Percentiles rank a stretch among this genome's conserved stretches.
Evolutionary conservation across 2,888 invertebrate genomes (phyloP).

Genomic region (Marronus borbonicus): DNA sequence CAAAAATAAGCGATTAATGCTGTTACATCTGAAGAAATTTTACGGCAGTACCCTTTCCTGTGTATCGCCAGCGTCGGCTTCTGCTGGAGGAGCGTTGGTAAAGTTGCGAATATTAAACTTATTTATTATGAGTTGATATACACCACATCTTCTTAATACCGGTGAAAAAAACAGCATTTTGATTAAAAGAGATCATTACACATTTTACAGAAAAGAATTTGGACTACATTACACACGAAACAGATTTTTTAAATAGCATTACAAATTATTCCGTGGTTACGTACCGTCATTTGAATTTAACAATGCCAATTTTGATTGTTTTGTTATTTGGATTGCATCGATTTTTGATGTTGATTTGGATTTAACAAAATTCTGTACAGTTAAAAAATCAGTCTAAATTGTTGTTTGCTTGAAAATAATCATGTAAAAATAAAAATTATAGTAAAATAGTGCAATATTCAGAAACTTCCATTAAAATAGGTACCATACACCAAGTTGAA

Average conservation of each 20-base stretch:
- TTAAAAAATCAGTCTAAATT: no score
- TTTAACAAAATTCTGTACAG: no score
- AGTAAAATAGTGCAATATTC: no score
- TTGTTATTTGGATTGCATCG: not conserved
- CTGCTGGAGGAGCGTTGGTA: slow-evolving; percentile 34
- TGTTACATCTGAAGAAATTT: not conserved
- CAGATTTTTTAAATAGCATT: slow-evolving; percentile 52
- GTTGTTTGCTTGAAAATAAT: no score
- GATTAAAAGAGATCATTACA: slow-evolving; percentile 55
- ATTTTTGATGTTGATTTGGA: not conserved
- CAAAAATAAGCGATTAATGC: slow-evolving; percentile 44
- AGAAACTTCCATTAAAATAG: no score
- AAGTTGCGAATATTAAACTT: slow-evolving; percentile 35
- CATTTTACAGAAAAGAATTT: slow-evolving; percentile 61
- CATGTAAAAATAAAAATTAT: no score
- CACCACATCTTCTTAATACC: slow-evolving; percentile 53
- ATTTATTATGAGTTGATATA: slow-evolving; percentile 16
- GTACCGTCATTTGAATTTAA: slow-evolving; percentile 54
- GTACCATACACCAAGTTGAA: no score
- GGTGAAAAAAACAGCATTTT: slow-evolving; percentile 56
- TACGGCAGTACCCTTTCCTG: slow-evolving; percentile 49
- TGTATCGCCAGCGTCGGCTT: slow-evolving; percentile 38
- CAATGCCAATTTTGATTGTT: slow-evolving; percentile 37
- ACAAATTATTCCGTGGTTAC: slow-evolving; percentile 53
- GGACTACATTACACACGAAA: slow-evolving; percentile 54